phyloP scores from a whole-genome alignment of 2,888 invertebrate species.

The Cephus spinipes region DNA sequence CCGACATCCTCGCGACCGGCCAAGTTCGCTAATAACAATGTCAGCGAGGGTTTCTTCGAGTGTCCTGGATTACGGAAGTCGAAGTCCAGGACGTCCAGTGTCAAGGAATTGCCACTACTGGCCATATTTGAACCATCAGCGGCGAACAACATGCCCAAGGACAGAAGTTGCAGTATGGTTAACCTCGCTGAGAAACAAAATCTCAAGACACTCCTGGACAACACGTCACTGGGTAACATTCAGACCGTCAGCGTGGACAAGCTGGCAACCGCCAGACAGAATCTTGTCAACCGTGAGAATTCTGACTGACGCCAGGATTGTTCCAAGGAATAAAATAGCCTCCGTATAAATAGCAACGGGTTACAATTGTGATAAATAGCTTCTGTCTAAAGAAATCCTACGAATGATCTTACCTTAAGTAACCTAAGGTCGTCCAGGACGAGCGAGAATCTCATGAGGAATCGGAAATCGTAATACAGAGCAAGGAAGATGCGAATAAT shows the following conservation, averaged over 20 bases:
- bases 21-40: slow-evolving; percentile 22
- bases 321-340: slow-evolving; percentile 4
- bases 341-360: neutral
- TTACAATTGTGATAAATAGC: neutral
- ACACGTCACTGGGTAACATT: slow-evolving; percentile 45
- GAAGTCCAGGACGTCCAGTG: slow-evolving; percentile 36
- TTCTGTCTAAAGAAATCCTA: neutral
- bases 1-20: slow-evolving; percentile 17
- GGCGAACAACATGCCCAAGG: slow-evolving; percentile 36
- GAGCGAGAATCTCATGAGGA: neutral
- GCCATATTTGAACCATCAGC: slow-evolving; percentile 48
- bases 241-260: slow-evolving; percentile 52
- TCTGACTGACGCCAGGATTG: slow-evolving; percentile 14
- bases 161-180: slow-evolving; percentile 58
- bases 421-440: neutral
- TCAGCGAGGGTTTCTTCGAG: slow-evolving; percentile 25
- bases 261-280: slow-evolving; percentile 49
- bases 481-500: neutral
- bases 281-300: slow-evolving; percentile 40
- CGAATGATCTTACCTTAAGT: neutral
- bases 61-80: slow-evolving; percentile 23
- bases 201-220: slow-evolving; percentile 44
- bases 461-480: neutral
- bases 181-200: slow-evolving; percentile 53
- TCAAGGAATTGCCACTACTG: slow-evolving; percentile 56